These are phyloP conservation scores for Agriopis aurantiaria DNA, from an alignment of 2,888 invertebrate genomes.

Conservation along the genomic window DNA sequence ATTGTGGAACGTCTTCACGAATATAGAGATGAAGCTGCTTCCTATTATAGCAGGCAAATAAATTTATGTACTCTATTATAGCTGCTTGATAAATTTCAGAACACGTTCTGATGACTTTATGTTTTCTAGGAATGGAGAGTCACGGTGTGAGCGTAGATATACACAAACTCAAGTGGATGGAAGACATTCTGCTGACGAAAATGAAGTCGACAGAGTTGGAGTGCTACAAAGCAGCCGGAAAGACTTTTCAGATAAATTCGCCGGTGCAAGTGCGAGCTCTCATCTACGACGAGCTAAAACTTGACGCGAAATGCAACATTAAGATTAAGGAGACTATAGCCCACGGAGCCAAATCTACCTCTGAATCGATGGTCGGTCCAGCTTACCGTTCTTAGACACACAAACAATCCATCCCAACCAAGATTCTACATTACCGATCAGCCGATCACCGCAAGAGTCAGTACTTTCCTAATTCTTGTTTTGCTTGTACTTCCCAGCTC, in stretches of 20 bases:
- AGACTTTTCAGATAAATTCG: slow-evolving; percentile 74
- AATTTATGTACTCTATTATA: not conserved
- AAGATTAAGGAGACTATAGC: slow-evolving; percentile 68
- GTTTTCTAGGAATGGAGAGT: slow-evolving; percentile 70
- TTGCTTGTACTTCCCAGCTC: slow-evolving; percentile 56
- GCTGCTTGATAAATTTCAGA: slow-evolving; percentile 38
- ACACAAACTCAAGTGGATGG: slow-evolving; percentile 68
- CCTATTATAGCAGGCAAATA: slow-evolving; percentile 74
- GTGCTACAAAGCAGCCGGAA: slow-evolving; percentile 73
- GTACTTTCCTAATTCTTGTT: not conserved
- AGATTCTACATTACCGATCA: slow-evolving; percentile 41
- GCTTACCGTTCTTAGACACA: too few relatives aligned
- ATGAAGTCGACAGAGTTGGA: slow-evolving; percentile 66
- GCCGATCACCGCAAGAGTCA: not conserved
- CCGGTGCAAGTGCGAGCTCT: slow-evolving; percentile 72
- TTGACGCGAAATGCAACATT: slow-evolving; percentile 71
- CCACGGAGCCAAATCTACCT: slow-evolving; percentile 77
- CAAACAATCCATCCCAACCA: too few relatives aligned
- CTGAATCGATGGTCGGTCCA: slow-evolving; percentile 71
- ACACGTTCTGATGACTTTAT: not conserved
- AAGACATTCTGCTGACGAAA: slow-evolving; percentile 58
- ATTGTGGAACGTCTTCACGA: slow-evolving; percentile 73
- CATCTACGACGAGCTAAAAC: slow-evolving; percentile 76
- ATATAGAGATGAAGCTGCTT: slow-evolving; percentile 78
- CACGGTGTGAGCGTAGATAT: slow-evolving; percentile 70